Percentiles rank a stretch among this genome's conserved stretches.
phyloP scores from a whole-genome alignment of 2,113 vertebrate species.

The Barnardius zonarius region DNA sequence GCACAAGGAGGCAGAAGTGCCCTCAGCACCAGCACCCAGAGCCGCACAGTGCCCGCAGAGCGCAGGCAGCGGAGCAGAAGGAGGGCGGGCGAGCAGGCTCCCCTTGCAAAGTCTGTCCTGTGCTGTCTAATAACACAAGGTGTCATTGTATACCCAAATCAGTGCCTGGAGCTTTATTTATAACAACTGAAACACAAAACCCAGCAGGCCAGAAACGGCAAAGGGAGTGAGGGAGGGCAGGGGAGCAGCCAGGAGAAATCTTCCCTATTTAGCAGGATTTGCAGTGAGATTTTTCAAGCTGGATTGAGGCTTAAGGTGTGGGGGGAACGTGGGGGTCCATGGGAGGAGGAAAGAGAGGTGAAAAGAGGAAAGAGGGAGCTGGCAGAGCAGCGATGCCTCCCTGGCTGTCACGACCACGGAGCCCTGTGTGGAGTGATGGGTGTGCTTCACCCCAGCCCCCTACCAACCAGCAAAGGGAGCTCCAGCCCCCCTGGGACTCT shows the following conservation, averaged over 20 bases:
- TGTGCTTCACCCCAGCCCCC: background rate
- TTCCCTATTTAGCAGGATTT: slow-evolving; percentile 47
- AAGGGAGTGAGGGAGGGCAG: background rate
- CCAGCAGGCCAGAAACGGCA: slow-evolving; percentile 44
- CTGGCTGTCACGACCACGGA: background rate
- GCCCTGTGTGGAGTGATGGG: background rate
- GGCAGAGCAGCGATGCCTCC: background rate
- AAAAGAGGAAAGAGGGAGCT: background rate
- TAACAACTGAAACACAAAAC: slow-evolving; percentile 68
- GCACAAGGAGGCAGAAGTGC: background rate
- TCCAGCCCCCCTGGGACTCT: background rate
- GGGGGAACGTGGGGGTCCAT: background rate
- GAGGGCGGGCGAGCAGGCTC: background rate
- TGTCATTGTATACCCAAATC: slow-evolving; percentile 72
- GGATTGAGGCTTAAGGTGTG: background rate
- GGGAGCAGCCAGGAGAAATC: background rate
- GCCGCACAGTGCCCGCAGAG: background rate
- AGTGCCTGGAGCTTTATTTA: slow-evolving; percentile 70
- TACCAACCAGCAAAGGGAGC: background rate
- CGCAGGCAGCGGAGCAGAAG: background rate
- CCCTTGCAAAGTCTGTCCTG: slow-evolving; percentile 52
- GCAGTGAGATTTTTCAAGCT: background rate
- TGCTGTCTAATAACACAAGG: slow-evolving; percentile 70
- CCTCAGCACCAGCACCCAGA: slow-evolving; percentile 7
- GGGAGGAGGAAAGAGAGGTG: background rate